Conservation (phyloP, 2,113 vertebrate genomes). For the Cavia porcellus region DNA sequence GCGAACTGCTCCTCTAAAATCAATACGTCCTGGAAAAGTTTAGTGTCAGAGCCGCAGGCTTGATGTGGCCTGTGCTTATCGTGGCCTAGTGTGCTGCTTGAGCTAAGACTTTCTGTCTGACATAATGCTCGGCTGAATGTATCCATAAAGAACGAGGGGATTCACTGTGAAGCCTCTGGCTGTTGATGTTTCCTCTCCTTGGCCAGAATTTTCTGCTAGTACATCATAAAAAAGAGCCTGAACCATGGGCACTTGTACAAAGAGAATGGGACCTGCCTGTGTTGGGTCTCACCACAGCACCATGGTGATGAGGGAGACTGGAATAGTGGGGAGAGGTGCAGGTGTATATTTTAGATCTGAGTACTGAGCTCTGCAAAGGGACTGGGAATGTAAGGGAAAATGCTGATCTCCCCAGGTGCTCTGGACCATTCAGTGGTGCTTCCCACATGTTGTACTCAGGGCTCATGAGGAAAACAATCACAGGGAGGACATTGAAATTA, state of each 20-base stretch:
- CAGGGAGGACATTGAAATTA: no score
- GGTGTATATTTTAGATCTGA: not conserved
- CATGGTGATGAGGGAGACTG: fast-evolving
- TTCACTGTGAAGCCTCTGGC: no score
- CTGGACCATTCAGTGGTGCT: not conserved
- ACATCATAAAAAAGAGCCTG: fast-evolving
- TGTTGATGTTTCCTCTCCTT: not conserved
- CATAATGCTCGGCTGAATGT: not conserved
- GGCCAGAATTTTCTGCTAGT: not conserved
- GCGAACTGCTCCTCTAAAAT: not conserved
- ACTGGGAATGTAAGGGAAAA: not conserved
- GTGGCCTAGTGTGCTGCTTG: not conserved
- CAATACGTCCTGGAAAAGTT: not conserved
- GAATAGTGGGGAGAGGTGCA: fast-evolving
- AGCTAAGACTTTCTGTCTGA: not conserved
- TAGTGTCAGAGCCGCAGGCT: not conserved
- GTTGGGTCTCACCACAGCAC: fast-evolving
- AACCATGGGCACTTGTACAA: fast-evolving
- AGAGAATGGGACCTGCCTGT: fast-evolving
- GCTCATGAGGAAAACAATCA: no score
- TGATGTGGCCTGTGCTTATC: not conserved
- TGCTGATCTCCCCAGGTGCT: not conserved
- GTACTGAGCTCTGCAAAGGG: not conserved
- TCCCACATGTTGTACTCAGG: not conserved
- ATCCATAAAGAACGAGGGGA: not conserved